Percentiles rank a stretch among this genome's conserved stretches.
phyloP scores from a whole-genome alignment of 2,888 invertebrate genomes.

The Xestia xanthographa region DNA sequence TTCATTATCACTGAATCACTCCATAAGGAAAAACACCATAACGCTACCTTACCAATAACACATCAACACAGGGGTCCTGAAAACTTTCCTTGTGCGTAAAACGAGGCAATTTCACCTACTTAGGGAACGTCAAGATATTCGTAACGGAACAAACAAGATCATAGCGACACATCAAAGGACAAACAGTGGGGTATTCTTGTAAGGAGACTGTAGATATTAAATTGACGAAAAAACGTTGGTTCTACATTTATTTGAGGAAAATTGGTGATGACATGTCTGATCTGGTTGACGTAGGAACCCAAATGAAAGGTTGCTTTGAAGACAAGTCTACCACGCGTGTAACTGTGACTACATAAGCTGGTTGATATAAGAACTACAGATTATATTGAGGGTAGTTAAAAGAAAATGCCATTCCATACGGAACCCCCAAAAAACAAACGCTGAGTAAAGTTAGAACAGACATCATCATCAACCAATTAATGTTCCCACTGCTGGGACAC shows the following conservation, averaged over 20 bases:
- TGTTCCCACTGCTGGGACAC: too few species aligned
- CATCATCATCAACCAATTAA: too few species aligned
- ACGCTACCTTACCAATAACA: constrained; percentile 26
- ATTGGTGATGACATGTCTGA: constrained; percentile 11
- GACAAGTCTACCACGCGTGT: too few species aligned
- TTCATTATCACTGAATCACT: neutral
- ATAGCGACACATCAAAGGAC: constrained; percentile 60
- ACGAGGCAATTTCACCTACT: constrained; percentile 59
- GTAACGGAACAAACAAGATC: constrained; percentile 67
- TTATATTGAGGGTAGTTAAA: neutral
- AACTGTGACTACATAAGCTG: neutral
- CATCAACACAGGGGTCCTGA: constrained; percentile 6
- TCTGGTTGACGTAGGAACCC: neutral
- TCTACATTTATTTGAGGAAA: constrained; percentile 16
- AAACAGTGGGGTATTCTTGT: neutral
- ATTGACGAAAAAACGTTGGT: constrained; percentile 14
- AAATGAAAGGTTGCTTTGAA: neutral
- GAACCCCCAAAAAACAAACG: too few species aligned
- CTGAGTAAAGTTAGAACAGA: too few species aligned
- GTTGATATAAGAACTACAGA: neutral
- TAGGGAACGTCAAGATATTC: constrained; percentile 53
- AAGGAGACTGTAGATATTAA: constrained; percentile 12
- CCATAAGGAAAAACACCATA: constrained; percentile 13
- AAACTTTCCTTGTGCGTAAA: constrained; percentile 15
- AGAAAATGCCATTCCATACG: neutral